Evolutionary conservation across 2,888 invertebrate genomes (phyloP).

Genomic region (Sinodicranocentrus sp.): DNA sequence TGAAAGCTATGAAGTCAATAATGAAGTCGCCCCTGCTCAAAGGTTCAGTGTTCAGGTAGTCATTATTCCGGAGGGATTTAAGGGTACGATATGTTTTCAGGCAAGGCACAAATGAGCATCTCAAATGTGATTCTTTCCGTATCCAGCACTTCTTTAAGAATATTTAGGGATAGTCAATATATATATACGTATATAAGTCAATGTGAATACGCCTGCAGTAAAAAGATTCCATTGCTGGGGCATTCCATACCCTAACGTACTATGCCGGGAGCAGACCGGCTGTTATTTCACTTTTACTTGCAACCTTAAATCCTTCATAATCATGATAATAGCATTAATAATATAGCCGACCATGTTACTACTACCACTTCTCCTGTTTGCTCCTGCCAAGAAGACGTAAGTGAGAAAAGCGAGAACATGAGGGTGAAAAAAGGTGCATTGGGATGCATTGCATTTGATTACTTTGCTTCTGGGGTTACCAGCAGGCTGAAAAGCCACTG

Average conservation of each 20-base stretch:
- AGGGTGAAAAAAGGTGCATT: conserved; percentile 52
- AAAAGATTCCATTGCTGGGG: conserved; percentile 24
- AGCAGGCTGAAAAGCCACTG: conserved; percentile 56
- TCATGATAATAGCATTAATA: conserved; percentile 57
- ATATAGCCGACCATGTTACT: conserved; percentile 22
- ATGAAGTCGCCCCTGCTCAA: conserved; percentile 16
- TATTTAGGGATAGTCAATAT: no score
- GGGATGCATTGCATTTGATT: conserved; percentile 35
- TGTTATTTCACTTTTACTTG: conserved; percentile 54
- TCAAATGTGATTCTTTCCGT: not conserved
- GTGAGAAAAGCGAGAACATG: not conserved
- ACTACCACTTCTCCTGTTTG: conserved; percentile 30
- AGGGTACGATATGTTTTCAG: conserved; percentile 11
- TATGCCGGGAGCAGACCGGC: conserved; percentile 53
- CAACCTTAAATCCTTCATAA: conserved; percentile 46
- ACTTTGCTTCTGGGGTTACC: conserved; percentile 60
- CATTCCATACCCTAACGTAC: conserved; percentile 21
- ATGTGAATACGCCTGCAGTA: no score
- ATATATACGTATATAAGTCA: no score
- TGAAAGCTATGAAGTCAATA: conserved; percentile 16
- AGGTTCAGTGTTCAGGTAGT: no score
- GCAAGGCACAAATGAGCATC: conserved; percentile 31
- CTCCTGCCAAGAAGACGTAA: conserved; percentile 1
- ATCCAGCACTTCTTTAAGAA: not conserved
- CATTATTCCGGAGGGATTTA: not conserved